A percentile compares a stretch with the other conserved stretches of the same genome.
phyloP scores from a whole-genome alignment of 2,113 vertebrate genomes.

The Clarias gariepinus region DNA sequence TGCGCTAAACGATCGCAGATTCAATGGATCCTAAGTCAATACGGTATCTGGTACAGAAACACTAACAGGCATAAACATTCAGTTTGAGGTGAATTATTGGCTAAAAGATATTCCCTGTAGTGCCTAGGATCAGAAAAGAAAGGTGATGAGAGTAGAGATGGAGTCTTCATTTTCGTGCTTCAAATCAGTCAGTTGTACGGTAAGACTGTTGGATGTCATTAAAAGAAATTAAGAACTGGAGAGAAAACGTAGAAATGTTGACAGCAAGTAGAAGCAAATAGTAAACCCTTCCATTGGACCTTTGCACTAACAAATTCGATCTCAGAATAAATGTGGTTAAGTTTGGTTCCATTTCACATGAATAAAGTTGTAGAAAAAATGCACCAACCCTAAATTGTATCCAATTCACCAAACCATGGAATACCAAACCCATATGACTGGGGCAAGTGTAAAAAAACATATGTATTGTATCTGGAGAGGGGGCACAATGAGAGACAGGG shows the following conservation, averaged over 20 bases:
- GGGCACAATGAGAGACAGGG: background rate
- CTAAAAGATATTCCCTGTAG: conserved; percentile 63
- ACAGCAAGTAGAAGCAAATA: background rate
- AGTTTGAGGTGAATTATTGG: conserved; percentile 73
- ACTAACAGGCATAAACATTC: conserved; percentile 77
- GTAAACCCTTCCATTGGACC: background rate
- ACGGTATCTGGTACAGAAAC: conserved; percentile 61
- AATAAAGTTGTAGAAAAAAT: background rate
- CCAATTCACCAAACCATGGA: background rate
- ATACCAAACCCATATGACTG: background rate
- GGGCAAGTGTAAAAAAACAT: background rate
- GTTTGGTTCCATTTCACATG: background rate
- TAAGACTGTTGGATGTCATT: background rate
- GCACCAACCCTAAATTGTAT: background rate
- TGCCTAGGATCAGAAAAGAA: conserved; percentile 62
- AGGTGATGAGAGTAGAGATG: conserved; percentile 52
- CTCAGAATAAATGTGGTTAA: background rate
- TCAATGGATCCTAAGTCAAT: conserved; percentile 64
- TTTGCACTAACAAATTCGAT: background rate
- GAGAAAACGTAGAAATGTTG: background rate
- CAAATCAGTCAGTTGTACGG: background rate
- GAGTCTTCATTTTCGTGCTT: too few species aligned
- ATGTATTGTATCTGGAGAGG: background rate
- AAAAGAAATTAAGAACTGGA: background rate
- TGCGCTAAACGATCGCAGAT: conserved; percentile 66